Evolutionary conservation across 2,113 vertebrate genomes (phyloP).

Genomic region (Macrotus californicus): DNA sequence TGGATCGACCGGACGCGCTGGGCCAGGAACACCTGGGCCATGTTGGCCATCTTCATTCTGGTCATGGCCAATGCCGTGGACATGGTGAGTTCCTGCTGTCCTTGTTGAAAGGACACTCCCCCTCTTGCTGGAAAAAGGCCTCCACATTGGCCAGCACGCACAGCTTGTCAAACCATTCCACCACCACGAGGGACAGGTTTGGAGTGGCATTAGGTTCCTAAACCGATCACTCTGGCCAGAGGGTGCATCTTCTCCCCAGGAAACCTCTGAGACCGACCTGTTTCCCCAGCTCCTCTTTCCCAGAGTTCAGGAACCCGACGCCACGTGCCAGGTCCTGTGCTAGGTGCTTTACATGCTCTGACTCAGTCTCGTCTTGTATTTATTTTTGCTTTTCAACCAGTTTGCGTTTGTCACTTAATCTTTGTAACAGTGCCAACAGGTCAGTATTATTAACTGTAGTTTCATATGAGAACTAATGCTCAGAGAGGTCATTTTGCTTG

Average conservation of each 20-base stretch:
- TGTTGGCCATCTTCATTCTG: constrained; percentile 93
- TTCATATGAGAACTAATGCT: background rate
- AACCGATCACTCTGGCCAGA: background rate
- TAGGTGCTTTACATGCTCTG: background rate
- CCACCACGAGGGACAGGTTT: background rate
- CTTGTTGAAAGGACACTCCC: background rate
- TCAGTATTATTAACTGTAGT: background rate
- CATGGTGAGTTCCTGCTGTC: constrained; percentile 84
- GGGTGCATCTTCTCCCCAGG: background rate
- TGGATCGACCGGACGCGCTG: constrained; percentile 96
- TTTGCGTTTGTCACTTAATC: background rate
- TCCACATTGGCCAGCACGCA: background rate
- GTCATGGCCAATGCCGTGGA: constrained; percentile 92
- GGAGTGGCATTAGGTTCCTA: background rate
- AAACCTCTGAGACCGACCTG: background rate
- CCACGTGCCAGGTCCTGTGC: background rate
- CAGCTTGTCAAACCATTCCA: background rate
- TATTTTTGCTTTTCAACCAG: background rate
- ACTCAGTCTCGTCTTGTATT: background rate
- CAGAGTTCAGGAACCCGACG: background rate
- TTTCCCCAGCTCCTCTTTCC: background rate
- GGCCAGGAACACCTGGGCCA: constrained; percentile 96
- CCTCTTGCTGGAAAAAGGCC: background rate
- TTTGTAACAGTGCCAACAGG: background rate
- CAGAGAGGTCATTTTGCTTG: background rate